Evolutionary conservation across 2,888 invertebrate genomes (phyloP), one percentile per base, ranked within the genome.

Genomic region (Xanthia icteritia): DNA sequence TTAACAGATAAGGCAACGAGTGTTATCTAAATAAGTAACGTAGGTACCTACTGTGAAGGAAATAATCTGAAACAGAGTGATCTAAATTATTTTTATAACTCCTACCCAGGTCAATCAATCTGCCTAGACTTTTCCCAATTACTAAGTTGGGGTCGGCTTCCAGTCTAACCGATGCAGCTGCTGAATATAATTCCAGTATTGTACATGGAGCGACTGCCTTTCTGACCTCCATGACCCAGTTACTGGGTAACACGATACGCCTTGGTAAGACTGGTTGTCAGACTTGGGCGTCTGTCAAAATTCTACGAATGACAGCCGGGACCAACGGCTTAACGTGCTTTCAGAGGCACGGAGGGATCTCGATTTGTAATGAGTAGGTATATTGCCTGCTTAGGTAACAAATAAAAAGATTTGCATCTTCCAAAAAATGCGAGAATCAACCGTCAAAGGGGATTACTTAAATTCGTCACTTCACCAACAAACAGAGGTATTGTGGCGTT

Each of bases 1-100:
- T 92, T 93, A 92, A 89, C 92, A 88, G 95, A 94, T 95, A 94
- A 92, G 60, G 39, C 13, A 27, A 65, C 13, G 75, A 65, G 60
- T 75, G 75, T 85, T 89, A 90, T 88, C 87, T 78, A 79, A 79
- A 86, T 84, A 85, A 86, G 71, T 73, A 82, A 75, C 79, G 67
- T 74, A 77, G 39, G 56, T 73, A 81, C 77, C 60, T 80, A 81
- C 76, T 69, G 66, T 65, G 54, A 66, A 78, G 65, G 72, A 73
- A 83, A n/a, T n/a, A n/a, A n/a, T n/a, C n/a, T n/a, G n/a, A n/a
- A n/a, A n/a, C n/a, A n/a, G n/a, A n/a, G n/a, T n/a, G 56, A 68
- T 71, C 13, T 0, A 48, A 65, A 61, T 27, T 23, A 42, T 39
- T 73, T 73, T 36, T n/a, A 66, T 64, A 39, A 0, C 54, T 4